Base-by-base conservation (phyloP, 2,113 vertebrate species). In the Fukomys damarensis region DNA sequence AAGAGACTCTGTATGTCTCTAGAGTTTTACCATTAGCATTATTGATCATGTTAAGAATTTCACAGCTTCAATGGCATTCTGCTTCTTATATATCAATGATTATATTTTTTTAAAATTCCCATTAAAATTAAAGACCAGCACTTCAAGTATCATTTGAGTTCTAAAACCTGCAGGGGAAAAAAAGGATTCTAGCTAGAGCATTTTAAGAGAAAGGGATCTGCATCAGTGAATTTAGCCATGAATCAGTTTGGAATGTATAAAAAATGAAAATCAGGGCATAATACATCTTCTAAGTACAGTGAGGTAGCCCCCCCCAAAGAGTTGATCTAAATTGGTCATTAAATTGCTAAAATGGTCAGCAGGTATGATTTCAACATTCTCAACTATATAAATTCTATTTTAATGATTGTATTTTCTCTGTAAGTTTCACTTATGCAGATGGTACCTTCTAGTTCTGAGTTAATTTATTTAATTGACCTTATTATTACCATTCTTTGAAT, bases 1-100 rank as follows among this genome's bases (percentile, higher is more conserved):
- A 52, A 85, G 46, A 77, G 10, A 91, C 35, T 96, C 30, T 7
- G 32, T 61, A 35, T 61, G 3, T 56, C 17, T 82, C 63, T 72
- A 92, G 70, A 88, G 1, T 46, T 92, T 74, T 85, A 89, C 14
- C 74, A 72, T 84, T 94, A 81, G 58, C 70, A 52, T 83, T 56
- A 59, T 95, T 87, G 82, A 61, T 86, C 93, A 16, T 83, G 72
- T 59, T 87, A 56, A 93, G 74, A 93, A 91, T 93, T 80, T 85
- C 14, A 22, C 85, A 68, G 19, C 43, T 90, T 92, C 52, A 87
- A 5, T 70, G 59, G 93, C 19, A 7, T 88, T 86, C 56, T 46
- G 20, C 38, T 96, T 93, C 49, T 54, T 70, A 88, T 43, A 89
- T 72, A 80, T 92, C 72, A 95, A 68, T 88, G 72, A 72, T 46